These are phyloP conservation scores for Xyrichtys novacula DNA, from an alignment of 2,797 vertebrate genomes.

Conservation along the genomic window DNA sequence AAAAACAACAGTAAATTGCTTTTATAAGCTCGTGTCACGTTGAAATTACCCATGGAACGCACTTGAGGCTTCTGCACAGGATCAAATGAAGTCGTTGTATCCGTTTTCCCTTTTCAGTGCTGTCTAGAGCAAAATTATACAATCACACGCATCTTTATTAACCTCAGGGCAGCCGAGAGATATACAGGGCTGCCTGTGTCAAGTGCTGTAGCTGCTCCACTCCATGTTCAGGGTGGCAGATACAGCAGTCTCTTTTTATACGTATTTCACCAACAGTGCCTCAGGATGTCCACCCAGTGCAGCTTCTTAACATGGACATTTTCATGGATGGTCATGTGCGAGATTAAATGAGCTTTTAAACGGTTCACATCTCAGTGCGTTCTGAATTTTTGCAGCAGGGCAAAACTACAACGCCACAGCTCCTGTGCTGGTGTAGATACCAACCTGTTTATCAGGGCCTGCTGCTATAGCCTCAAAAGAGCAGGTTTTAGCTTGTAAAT, in stretches of 20 bases:
- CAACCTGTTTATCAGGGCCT: neutral
- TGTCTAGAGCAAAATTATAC: conserved; percentile 56
- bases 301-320: neutral
- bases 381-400: neutral
- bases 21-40: conserved; percentile 63
- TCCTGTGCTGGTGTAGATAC: neutral
- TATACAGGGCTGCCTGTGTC: conserved; percentile 15
- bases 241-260: conserved; percentile 3
- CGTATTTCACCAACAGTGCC: conserved; percentile 11
- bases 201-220: conserved; percentile 14
- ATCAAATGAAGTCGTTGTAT: conserved; percentile 48
- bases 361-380: neutral
- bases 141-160: conserved; percentile 36
- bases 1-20: conserved; percentile 74
- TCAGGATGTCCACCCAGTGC: neutral
- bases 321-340: neutral
- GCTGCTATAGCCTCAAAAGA: neutral
- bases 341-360: neutral
- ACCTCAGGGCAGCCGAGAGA: conserved; percentile 38
- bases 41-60: conserved; percentile 64
- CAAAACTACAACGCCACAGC: neutral
- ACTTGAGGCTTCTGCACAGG: conserved; percentile 53
- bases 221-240: neutral
- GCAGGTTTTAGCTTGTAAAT: neutral
- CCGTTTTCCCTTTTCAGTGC: conserved; percentile 50